These are phyloP conservation scores for Phainopepla nitens DNA, from an alignment of 2,113 vertebrate genomes.

Conservation along the genomic window DNA sequence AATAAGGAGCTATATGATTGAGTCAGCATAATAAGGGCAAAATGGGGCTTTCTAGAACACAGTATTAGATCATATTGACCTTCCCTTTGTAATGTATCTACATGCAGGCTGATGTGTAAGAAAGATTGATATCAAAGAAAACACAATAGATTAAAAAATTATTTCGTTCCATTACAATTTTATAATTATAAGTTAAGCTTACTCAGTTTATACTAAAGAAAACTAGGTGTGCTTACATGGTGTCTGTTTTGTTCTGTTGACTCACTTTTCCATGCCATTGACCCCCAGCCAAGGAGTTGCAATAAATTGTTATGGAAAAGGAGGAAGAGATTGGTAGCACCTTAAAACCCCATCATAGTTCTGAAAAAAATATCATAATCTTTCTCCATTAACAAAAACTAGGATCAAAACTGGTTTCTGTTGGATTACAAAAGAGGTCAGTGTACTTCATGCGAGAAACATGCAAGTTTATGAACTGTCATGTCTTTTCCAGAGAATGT, in stretches of 20 bases:
- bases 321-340: background rate
- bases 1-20: background rate
- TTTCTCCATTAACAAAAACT: background rate
- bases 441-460: background rate
- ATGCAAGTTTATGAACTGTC: background rate
- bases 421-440: background rate
- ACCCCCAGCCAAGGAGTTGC: background rate
- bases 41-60: background rate
- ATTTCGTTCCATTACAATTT: background rate
- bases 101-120: background rate
- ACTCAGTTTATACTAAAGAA: background rate
- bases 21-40: background rate
- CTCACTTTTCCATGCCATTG: background rate
- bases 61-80: background rate
- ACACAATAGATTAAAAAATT: background rate
- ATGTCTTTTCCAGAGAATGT: background rate
- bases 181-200: background rate
- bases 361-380: background rate
- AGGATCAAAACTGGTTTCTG: background rate
- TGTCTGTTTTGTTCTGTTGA: background rate
- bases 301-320: background rate
- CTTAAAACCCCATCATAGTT: background rate
- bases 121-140: background rate
- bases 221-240: background rate
- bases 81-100: background rate